phyloP scores from a whole-genome alignment of 2,797 vertebrate genomes.

The Nannoperca australis region DNA sequence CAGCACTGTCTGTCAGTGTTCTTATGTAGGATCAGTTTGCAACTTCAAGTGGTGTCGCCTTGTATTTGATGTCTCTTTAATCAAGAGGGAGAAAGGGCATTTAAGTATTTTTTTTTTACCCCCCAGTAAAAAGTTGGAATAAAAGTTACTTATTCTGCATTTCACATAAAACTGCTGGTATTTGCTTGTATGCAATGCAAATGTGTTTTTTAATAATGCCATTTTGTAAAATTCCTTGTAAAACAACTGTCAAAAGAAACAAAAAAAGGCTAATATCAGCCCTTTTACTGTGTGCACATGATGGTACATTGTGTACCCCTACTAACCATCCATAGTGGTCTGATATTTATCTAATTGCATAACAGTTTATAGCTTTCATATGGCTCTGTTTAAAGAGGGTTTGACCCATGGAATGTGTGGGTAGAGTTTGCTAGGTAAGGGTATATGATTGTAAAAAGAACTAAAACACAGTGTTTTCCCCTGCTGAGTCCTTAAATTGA shows the following conservation, averaged over 20 bases:
- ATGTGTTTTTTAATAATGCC: not conserved
- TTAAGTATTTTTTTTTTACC: not conserved
- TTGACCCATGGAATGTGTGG: conserved; percentile 60
- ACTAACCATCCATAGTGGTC: conserved; percentile 19
- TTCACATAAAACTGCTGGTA: not conserved
- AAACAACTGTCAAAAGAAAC: not conserved
- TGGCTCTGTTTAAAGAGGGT: conserved; percentile 59
- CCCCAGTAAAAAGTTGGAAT: not conserved
- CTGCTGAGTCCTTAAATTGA: conserved; percentile 63
- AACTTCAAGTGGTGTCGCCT: conserved; percentile 13
- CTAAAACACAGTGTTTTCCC: conserved; percentile 44
- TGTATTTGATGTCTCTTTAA: conserved; percentile 23
- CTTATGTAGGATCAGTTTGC: conserved; percentile 29
- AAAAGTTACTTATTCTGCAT: not conserved
- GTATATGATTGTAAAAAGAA: conserved; percentile 50
- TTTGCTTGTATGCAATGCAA: not conserved
- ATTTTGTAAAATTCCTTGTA: not conserved
- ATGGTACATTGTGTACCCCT: conserved; percentile 52
- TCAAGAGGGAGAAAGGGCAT: not conserved
- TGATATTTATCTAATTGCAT: conserved; percentile 57
- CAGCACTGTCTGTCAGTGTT: conserved; percentile 7
- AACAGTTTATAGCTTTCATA: conserved; percentile 62
- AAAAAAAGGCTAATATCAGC: not conserved
- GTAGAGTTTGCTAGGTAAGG: conserved; percentile 41
- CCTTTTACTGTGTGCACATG: conserved; percentile 20